Base-by-base conservation (phyloP, 2,888 invertebrate species). In the Lathronympha strigana region DNA sequence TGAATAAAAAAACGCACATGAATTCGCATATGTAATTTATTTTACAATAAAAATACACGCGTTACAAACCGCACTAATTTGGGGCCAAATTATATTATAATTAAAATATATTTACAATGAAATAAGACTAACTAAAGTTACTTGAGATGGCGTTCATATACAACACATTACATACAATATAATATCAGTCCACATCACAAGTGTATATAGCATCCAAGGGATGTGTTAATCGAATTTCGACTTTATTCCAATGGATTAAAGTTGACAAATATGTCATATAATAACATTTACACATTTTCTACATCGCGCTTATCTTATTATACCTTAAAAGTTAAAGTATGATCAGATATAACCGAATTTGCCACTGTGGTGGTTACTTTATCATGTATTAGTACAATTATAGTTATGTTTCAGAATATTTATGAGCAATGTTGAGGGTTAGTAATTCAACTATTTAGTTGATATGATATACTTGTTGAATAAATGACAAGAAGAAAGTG, bases 131-230 rank as follows among this genome's bases (percentile, higher is more conserved):
- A 45, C 68, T 79, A 80, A 71, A 64, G 74, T 78, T 79, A 82
- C 68, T 78, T 81, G 81, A 86, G 83, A 88, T 88, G 88, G 88
- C 86, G 82, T 79, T 79, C 63, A 25, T 68, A 61, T 76, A 74
- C 78, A 77, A 77, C 76, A 71, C 53, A 58, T 58, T 66, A 66
- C 66, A 53, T 54, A 61, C 47, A 77, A 77, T 82, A 81, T 85
- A 87, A 87, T 87, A 88, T 88, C 88, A 88, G 87, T 88, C 86
- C 83, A 78, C 78, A 82, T 87, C 87, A 87, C 85, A 86, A 86
- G 82, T 80, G 78, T 73, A 72, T 63, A 68, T 61, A 60, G 60
- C 60, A 54, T 33, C 57, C 63, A 67, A 54, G 28, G 38, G 60
- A n/a, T 25, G 51, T 23, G 36, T 13, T 60, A 6, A 47, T 38